A percentile compares a stretch with the other conserved stretches of the same genome.
These are phyloP conservation scores for Condylura cristata DNA, from an alignment of 2,113 vertebrate genomes.

Conservation along the genomic window DNA sequence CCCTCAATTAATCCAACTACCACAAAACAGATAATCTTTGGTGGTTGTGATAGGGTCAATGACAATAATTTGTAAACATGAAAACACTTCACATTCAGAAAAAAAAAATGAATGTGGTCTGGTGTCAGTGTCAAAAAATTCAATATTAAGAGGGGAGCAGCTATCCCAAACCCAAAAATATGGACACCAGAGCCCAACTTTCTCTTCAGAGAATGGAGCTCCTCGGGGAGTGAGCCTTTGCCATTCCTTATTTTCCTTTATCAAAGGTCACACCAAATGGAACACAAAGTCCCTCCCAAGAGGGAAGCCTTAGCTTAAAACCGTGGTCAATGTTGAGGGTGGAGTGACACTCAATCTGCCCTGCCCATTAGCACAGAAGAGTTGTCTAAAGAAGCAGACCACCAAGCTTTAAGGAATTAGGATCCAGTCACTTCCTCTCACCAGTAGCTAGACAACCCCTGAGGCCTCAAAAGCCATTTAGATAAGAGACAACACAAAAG, in stretches of 20 bases:
- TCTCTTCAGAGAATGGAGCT: not conserved
- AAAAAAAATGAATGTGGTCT: not conserved
- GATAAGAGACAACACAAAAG: not conserved
- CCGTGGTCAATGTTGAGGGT: not conserved
- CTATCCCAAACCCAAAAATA: not conserved
- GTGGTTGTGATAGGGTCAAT: not conserved
- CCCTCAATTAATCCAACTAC: not conserved
- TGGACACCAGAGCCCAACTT: not conserved
- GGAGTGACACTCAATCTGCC: not conserved
- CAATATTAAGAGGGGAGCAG: not conserved
- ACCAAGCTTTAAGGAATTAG: not conserved
- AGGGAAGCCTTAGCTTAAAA: not conserved
- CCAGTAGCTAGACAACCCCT: not conserved
- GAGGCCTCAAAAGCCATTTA: not conserved
- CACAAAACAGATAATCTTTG: not conserved
- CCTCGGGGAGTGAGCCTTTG: not conserved
- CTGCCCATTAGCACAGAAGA: not conserved
- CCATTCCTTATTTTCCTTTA: not conserved
- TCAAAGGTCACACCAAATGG: not conserved
- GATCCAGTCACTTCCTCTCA: not conserved
- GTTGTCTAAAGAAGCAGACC: not conserved
- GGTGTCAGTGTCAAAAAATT: not conserved
- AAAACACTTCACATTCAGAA: not conserved
- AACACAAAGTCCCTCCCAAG: not conserved
- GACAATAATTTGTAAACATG: not conserved